Percentiles rank a stretch among this genome's conserved stretches.
phyloP scores from a whole-genome alignment of 2,797 vertebrate genomes.

The Oryzias dopingdopingensis region DNA sequence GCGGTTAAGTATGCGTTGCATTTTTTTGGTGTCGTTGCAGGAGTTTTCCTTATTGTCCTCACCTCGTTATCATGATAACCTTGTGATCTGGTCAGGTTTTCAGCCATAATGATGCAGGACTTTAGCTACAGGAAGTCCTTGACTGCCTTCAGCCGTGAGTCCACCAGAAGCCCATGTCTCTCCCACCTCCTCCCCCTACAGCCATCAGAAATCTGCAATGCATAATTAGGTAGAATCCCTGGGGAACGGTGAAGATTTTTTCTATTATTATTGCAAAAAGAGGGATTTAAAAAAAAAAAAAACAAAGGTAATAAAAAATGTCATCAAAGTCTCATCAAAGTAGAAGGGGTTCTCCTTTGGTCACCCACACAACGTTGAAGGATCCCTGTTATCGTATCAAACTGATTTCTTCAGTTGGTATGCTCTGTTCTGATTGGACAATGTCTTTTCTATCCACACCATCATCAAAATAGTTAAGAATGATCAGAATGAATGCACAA shows the following conservation, averaged over 20 bases:
- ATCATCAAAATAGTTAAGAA: conserved; percentile 44
- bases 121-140: conserved; percentile 25
- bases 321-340: conserved; percentile 26
- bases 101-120: conserved; percentile 51
- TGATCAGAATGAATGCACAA: conserved; percentile 50
- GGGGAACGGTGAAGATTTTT: conserved; percentile 41
- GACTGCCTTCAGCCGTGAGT: conserved; percentile 53
- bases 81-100: conserved; percentile 59
- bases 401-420: conserved; percentile 8
- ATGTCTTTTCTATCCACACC: too few relatives aligned
- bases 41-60: conserved; percentile 54
- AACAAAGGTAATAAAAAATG: conserved; percentile 8
- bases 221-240: conserved; percentile 68
- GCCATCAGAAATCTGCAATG: conserved; percentile 59
- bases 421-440: too few relatives aligned
- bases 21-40: conserved; percentile 26
- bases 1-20: conserved; percentile 54
- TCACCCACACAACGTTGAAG: conserved; percentile 9
- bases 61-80: conserved; percentile 70
- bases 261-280: conserved; percentile 24
- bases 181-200: conserved; percentile 38
- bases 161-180: conserved; percentile 30
- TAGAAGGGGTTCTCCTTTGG: conserved; percentile 16
- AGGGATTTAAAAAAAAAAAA: conserved; percentile 32
- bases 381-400: conserved; percentile 26